These are phyloP conservation scores for Phodopus roborovskii DNA, from an alignment of 2,113 vertebrate species.

Conservation along the genomic window DNA sequence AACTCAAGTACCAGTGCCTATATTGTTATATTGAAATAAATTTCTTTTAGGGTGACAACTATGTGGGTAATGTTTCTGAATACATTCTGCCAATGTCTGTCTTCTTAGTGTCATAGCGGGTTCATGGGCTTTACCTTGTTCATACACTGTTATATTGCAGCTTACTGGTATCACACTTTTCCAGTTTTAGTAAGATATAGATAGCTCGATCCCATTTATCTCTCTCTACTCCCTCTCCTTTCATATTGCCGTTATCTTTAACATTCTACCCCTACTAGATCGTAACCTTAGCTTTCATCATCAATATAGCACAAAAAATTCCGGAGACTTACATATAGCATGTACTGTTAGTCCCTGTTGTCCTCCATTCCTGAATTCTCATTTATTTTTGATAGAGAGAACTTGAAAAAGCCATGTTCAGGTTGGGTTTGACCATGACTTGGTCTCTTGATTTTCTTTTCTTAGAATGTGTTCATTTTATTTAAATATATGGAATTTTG, in stretches of 20 bases:
- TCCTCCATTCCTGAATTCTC: constrained; percentile 26
- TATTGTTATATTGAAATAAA: constrained; percentile 2
- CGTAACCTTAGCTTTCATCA: constrained; percentile 28
- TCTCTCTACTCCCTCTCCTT: neutral
- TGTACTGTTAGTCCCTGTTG: constrained; percentile 2
- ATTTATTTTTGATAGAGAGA: neutral
- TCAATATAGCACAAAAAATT: neutral
- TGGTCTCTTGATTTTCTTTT: constrained; percentile 22
- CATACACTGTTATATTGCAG: neutral
- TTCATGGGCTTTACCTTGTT: neutral
- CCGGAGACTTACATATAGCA: neutral
- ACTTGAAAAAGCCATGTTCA: constrained; percentile 6
- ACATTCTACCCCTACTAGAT: neutral
- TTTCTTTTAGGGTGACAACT: constrained; percentile 33
- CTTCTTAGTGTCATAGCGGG: neutral
- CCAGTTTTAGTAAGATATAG: constrained; percentile 23
- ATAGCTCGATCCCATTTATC: neutral
- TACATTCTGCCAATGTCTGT: neutral
- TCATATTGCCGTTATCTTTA: constrained; percentile 19
- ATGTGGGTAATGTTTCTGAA: constrained; percentile 29
- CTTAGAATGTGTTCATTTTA: constrained; percentile 30
- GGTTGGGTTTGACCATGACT: neutral
- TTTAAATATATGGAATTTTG: constrained; percentile 37
- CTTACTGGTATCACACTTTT: neutral
- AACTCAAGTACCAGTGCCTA: neutral